Percentiles rank a stretch among this genome's conserved stretches.
These are phyloP conservation scores for Bombus cullumanus DNA, from an alignment of 1,140 invertebrate genomes.

Conservation along the genomic window DNA sequence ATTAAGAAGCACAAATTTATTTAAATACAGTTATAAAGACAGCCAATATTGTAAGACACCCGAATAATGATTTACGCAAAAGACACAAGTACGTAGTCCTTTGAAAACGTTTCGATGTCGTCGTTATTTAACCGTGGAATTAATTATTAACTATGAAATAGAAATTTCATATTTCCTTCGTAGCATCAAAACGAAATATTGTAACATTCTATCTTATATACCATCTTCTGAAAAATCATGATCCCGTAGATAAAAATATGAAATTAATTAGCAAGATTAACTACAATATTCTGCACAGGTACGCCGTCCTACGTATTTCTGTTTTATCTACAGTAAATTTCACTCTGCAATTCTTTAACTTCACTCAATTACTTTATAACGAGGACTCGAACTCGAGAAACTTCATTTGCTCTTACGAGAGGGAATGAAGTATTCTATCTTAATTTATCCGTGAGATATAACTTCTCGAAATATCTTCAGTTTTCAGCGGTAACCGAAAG, in stretches of 20 bases:
- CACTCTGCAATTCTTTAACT: neutral
- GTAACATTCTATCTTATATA: neutral
- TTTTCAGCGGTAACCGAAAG: neutral
- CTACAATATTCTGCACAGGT: neutral
- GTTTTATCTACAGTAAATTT: neutral
- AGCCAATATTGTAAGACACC: too few relatives aligned
- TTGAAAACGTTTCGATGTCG: too few relatives aligned
- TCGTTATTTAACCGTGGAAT: too few relatives aligned
- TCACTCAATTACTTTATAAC: conserved; percentile 1
- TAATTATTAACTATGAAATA: too few relatives aligned
- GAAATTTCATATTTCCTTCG: neutral
- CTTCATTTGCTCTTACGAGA: conserved; percentile 13
- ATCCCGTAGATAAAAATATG: neutral
- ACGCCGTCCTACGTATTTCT: neutral
- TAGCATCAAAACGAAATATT: too few relatives aligned
- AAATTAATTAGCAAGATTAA: neutral
- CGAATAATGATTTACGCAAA: too few relatives aligned
- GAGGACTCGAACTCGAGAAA: neutral
- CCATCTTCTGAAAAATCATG: neutral
- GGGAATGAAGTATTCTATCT: conserved; percentile 19
- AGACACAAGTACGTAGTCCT: too few relatives aligned
- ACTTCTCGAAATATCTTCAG: neutral
- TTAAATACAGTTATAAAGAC: too few relatives aligned
- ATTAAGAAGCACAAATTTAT: too few relatives aligned
- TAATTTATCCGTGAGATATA: conserved; percentile 16